Base-by-base conservation (phyloP, 2,797 vertebrate genomes). In the Pipistrellus kuhlii region DNA sequence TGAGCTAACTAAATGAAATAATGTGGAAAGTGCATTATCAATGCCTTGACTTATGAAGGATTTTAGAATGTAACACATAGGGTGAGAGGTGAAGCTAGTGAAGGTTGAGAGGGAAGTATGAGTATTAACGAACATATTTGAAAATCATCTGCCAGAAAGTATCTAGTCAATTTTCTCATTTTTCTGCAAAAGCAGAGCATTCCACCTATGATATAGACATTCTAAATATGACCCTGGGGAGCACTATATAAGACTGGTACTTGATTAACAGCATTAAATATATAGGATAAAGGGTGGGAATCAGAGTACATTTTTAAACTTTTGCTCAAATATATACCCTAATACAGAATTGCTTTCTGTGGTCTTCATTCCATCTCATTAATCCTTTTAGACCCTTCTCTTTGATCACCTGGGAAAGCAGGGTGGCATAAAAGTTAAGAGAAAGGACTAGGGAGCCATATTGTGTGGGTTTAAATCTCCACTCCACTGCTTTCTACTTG, bases 181-280 rank as follows among this genome's bases (percentile, higher is more conserved):
- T 94, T 95, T 84, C 57, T 90, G 46, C n/a, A 76, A 88, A 90
- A 84, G 46, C 23, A 88, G 48, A 76, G 73, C 73, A 75, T 90
- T 71, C 71, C 25, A 59, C 32, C 76, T 88, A 78, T 85, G 32
- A 81, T 80, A 51, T 6, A 88, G 18, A 59, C 59, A 81, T 85
- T 91, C 62, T 85, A 72, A 88, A 81, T 81, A 76, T 23, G 44
- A 32, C 32, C 38, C 68, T 82, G 21, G 23, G 30, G 53, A 91
- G 30, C 7, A 71, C 85, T 83, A 85, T 51, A 44, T 5, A 89
- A 84, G 38, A 88, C 18, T 87, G 17, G n/a, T 44, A 35, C 21
- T 21, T 91, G 72, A 80, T 80, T 78, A 88, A 73, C 15, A 72
- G 20, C 64, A 59, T 78, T 48, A 84, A 66, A 55, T 75, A 64